phyloP scores from a whole-genome alignment of 1,140 invertebrate species.

The Bombyx mori region ASM3026992v2 NC_085129.1:12689001-12689500 shows the following conservation, averaged over 20 bases:
- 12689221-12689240: constrained; percentile 55
- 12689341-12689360: constrained; percentile 37
- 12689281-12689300: constrained; percentile 44
- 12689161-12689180: neutral
- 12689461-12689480: too few species aligned
- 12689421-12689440: too few species aligned
- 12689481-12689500: too few species aligned
- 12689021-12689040: constrained; percentile 69
- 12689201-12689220: constrained; percentile 47
- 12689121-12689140: too few species aligned
- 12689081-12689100: constrained; percentile 7
- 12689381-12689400: constrained; percentile 27
- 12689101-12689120: too few species aligned
- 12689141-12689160: neutral
- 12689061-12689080: constrained; percentile 44
- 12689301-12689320: constrained; percentile 29
- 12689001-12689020: constrained; percentile 63
- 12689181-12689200: neutral
- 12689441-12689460: too few species aligned
- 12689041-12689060: constrained; percentile 69
- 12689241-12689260: constrained; percentile 64
- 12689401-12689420: too few species aligned
- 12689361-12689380: constrained; percentile 55
- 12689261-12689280: constrained; percentile 56
- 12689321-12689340: constrained; percentile 26